Conservation (phyloP, 2,113 vertebrate genomes). For the Phyllostomus hastatus region DNA sequence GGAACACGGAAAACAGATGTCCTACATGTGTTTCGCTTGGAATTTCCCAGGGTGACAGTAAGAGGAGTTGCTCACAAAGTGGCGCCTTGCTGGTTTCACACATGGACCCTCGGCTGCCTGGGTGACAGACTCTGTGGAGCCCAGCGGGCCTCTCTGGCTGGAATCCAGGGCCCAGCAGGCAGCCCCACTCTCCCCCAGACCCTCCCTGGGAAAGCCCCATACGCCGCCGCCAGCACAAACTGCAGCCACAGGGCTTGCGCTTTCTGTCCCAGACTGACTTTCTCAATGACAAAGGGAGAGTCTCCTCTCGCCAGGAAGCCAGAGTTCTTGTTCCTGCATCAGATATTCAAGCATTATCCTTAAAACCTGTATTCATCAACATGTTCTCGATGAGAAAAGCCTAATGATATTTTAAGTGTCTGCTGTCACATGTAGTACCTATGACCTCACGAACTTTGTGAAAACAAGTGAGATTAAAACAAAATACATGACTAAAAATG, state of each 20-base stretch:
- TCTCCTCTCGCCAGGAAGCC: not conserved
- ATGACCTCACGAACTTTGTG: not conserved
- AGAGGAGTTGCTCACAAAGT: not conserved
- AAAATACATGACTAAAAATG: not conserved
- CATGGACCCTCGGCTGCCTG: rapidly evolving
- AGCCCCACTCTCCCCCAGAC: not conserved
- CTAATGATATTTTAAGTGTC: not conserved
- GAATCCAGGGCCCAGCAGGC: not conserved
- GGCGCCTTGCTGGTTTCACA: not conserved
- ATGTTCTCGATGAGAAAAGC: not conserved
- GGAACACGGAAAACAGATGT: not conserved
- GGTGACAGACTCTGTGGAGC: not conserved
- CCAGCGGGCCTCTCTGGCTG: not conserved
- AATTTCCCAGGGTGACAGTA: not conserved
- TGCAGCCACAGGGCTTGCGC: rapidly evolving
- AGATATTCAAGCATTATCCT: not conserved
- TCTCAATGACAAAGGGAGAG: not conserved
- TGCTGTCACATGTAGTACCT: not conserved
- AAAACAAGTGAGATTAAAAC: not conserved
- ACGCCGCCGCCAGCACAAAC: not conserved
- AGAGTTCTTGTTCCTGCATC: not conserved
- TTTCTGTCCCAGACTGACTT: not conserved
- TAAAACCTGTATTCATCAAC: not conserved
- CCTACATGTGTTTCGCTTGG: not conserved
- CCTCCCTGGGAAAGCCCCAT: not conserved